Conservation (phyloP, 2,113 vertebrate genomes). For the Mirza zaza region DNA sequence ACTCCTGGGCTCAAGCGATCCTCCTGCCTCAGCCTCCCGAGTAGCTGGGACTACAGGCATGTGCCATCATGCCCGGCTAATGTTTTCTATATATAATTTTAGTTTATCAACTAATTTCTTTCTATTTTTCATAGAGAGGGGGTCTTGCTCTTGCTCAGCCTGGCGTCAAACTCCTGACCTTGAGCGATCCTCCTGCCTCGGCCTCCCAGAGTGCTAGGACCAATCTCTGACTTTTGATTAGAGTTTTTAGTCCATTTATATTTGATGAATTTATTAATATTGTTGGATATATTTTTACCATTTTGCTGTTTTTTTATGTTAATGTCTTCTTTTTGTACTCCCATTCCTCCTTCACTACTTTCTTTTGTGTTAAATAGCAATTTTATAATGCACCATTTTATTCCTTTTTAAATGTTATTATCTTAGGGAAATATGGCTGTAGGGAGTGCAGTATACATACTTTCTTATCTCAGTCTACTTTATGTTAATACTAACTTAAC, state of each 20-base stretch:
- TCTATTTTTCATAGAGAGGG: too few species aligned
- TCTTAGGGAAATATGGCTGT: background rate
- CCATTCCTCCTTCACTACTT: background rate
- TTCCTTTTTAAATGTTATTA: background rate
- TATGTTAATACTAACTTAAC: background rate
- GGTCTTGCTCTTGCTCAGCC: too few species aligned
- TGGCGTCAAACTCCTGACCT: too few species aligned
- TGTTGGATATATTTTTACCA: too few species aligned
- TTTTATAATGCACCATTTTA: background rate
- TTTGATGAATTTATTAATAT: background rate
- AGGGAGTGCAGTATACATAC: rapidly evolving
- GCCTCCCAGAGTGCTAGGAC: too few species aligned
- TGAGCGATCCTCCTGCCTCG: too few species aligned
- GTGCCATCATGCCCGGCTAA: too few species aligned
- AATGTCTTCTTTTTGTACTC: background rate
- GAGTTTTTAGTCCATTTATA: background rate
- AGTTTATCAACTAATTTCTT: too few species aligned
- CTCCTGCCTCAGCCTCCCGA: too few species aligned
- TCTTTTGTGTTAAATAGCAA: background rate
- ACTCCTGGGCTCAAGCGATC: too few species aligned
- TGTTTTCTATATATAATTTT: too few species aligned
- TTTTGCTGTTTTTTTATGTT: background rate
- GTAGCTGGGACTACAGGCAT: too few species aligned
- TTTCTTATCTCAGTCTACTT: background rate
- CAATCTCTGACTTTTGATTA: background rate